Evolutionary conservation across 2,888 invertebrate genomes (phyloP).

Genomic region (Meliscaeva auricollis): DNA sequence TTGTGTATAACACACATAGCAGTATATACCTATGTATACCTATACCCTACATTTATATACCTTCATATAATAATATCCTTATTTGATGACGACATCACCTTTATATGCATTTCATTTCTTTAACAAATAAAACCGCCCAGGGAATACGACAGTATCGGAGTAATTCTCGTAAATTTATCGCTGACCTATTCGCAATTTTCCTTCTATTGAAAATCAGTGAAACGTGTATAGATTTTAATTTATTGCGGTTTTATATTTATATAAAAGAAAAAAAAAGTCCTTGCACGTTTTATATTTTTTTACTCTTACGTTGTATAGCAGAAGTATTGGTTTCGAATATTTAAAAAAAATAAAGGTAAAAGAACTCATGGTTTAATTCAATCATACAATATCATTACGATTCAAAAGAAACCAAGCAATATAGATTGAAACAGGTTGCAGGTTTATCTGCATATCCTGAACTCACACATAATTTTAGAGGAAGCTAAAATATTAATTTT

Average conservation of each 20-base stretch:
- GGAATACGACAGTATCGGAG: conserved; percentile 52
- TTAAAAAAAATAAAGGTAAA: neutral
- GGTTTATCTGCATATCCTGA: too few relatives aligned
- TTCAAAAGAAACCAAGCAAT: too few relatives aligned
- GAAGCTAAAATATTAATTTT: too few relatives aligned
- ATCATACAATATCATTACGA: too few relatives aligned
- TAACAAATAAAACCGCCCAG: conserved; percentile 60
- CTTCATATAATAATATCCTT: conserved; percentile 15
- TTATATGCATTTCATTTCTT: conserved; percentile 61
- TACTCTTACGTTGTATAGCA: neutral
- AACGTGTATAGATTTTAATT: conserved; percentile 58
- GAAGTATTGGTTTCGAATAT: conserved; percentile 5
- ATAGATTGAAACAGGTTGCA: too few relatives aligned
- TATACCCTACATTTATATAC: neutral
- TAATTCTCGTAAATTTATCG: conserved; percentile 72
- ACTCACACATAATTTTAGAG: too few relatives aligned
- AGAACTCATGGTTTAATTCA: too few relatives aligned
- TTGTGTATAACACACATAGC: neutral
- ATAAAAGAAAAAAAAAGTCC: conserved; percentile 8
- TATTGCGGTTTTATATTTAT: conserved; percentile 27
- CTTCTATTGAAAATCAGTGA: conserved; percentile 72
- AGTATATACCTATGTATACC: neutral
- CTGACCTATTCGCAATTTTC: conserved; percentile 74
- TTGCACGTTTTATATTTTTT: conserved; percentile 22
- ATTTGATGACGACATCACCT: conserved; percentile 58